Conservation (phyloP, 2,797 vertebrate species). For the Pangasius larnaudii region DNA sequence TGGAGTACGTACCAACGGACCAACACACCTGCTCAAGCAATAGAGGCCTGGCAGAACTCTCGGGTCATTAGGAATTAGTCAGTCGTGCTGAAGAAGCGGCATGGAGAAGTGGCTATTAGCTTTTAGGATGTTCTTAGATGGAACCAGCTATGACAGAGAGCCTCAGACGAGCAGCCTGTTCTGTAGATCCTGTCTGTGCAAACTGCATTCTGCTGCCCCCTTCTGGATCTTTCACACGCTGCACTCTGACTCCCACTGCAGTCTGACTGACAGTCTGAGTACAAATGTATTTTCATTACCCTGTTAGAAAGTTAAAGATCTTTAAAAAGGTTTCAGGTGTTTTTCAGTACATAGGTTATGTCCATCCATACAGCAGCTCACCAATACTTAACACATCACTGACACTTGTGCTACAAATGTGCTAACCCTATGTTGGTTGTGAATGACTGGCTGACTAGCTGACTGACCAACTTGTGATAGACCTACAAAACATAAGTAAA, state of each 20-base stretch:
- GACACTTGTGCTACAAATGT: background rate
- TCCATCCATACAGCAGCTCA: background rate
- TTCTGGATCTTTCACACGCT: constrained; percentile 24
- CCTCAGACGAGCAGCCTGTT: background rate
- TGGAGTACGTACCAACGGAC: background rate
- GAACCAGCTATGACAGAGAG: background rate
- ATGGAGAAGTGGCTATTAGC: background rate
- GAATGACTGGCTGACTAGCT: background rate
- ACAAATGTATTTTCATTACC: background rate
- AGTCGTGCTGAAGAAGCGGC: background rate
- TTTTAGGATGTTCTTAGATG: background rate
- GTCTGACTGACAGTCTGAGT: background rate
- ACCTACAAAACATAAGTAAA: too few species aligned
- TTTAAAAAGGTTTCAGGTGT: background rate
- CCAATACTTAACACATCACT: background rate
- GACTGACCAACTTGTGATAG: background rate
- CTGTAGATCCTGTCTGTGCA: background rate
- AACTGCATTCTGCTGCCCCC: constrained; percentile 42
- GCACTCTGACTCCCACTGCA: background rate
- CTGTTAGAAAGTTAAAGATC: background rate
- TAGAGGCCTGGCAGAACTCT: background rate
- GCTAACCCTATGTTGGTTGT: too few species aligned
- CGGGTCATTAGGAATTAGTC: background rate
- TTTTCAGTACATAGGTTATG: background rate
- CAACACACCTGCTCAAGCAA: background rate